These are phyloP conservation scores for Drosophila leonis DNA, from an alignment of 2,888 invertebrate species.

Conservation along the genomic window DNA sequence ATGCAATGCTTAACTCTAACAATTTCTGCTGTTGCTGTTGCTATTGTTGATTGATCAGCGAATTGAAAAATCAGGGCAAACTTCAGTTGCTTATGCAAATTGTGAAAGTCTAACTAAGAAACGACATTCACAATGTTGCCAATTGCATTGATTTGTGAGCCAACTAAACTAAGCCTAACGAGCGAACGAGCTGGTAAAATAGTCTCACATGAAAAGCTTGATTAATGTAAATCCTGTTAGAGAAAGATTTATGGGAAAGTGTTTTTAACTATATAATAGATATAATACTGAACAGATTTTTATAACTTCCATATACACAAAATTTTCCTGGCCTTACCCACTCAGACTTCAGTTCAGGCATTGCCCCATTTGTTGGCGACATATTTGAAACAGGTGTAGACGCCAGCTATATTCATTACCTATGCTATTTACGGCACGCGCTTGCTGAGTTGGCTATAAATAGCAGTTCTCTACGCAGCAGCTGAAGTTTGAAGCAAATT, in stretches of 20 bases:
- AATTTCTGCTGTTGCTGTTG: slow-evolving; percentile 42
- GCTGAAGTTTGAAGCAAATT: slow-evolving; percentile 24
- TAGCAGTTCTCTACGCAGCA: slow-evolving; percentile 26
- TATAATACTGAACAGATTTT: not conserved
- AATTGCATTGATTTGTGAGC: slow-evolving; percentile 56
- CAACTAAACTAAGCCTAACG: slow-evolving; percentile 25
- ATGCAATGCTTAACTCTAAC: slow-evolving; percentile 50
- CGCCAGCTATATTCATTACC: slow-evolving; percentile 51
- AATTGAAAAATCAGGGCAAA: slow-evolving; percentile 74
- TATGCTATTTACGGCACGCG: slow-evolving; percentile 44
- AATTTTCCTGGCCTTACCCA: slow-evolving; percentile 14
- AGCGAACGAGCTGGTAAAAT: slow-evolving; percentile 36
- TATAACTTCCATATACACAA: not conserved
- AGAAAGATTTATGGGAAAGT: slow-evolving; percentile 6
- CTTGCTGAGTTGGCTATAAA: slow-evolving; percentile 51
- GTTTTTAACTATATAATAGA: not conserved
- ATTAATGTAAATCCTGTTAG: slow-evolving; percentile 71
- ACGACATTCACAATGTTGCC: slow-evolving; percentile 44
- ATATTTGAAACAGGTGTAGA: slow-evolving; percentile 79
- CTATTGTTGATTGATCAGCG: slow-evolving; percentile 56
- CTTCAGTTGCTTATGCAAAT: slow-evolving; percentile 58
- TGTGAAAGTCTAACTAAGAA: slow-evolving; percentile 68
- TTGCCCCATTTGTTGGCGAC: slow-evolving; percentile 47
- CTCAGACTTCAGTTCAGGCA: slow-evolving; percentile 17
- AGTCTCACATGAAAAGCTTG: slow-evolving; percentile 31